Base-by-base conservation (phyloP, 37 sponge, comb jelly and placozoan genomes). In the Mnemiopsis leidyi region DNA sequence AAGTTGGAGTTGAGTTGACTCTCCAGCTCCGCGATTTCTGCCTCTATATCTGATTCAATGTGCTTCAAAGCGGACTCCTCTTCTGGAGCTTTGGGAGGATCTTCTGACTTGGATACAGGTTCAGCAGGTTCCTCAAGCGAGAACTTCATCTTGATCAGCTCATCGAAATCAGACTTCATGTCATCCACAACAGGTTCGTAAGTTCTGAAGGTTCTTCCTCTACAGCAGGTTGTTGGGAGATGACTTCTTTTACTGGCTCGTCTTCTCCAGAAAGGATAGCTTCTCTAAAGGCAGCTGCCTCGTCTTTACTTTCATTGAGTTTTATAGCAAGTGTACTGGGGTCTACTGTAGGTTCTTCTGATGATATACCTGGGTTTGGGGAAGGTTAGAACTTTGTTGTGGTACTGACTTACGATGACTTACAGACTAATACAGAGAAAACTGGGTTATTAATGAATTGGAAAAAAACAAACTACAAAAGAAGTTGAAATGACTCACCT, bases 301-400 rank as follows among this genome's bases (percentile, higher is more conserved):
- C 90, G 90, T 85, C 90, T 39, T 40, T 85, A 33, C 90, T 85
- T 23, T 38, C 90, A 61, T 85, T 85, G 0, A 85, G 90, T 39
- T 85, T 85, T 38, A 85, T 38, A 16, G 40, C 13, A 1, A 85
- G 61, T 28, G 40, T 18, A 7, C 3, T 33, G 23, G 90, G 90
- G 26, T 85, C 90, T 3, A 85, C 48, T 85, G 23, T 61, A 16
- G 90, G 25, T 39, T 85, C 90, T 39, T 28, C 61, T 40, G 90
- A 85, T 25, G 61, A n/a, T n/a, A n/a, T n/a, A n/a, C n/a, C n/a
- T n/a, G n/a, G n/a, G n/a, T n/a, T n/a, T n/a, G n/a, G n/a, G n/a
- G n/a, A n/a, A n/a, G n/a, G n/a, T n/a, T n/a, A n/a, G n/a, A n/a
- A n/a, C n/a, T n/a, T n/a, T n/a, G n/a, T n/a, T n/a, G n/a, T n/a